These are phyloP conservation scores for Psittacula derbiana DNA, from an alignment of 2,797 vertebrate species.

Conservation along the genomic window DNA sequence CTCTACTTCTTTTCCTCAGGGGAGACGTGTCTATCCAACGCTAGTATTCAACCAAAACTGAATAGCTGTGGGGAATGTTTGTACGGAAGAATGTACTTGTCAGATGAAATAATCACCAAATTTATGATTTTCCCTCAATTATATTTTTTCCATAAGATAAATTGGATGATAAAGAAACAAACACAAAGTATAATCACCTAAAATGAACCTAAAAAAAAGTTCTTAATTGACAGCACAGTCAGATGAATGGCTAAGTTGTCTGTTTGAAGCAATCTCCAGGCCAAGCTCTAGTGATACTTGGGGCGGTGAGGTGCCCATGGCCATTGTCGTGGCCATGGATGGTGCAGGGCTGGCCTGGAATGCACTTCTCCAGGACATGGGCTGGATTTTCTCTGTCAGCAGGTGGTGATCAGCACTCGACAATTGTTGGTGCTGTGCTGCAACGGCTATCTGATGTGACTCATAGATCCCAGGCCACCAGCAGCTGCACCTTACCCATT, in stretches of 20 bases:
- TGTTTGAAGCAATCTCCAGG: background rate
- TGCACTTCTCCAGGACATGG: background rate
- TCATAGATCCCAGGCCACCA: background rate
- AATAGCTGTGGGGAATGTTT: background rate
- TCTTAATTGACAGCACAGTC: background rate
- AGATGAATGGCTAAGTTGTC: fast-evolving
- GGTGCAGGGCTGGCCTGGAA: background rate
- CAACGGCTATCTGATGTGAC: background rate
- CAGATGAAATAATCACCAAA: background rate
- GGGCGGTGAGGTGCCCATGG: background rate
- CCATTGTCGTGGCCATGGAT: fast-evolving
- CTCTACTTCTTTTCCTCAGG: background rate
- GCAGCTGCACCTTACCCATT: background rate
- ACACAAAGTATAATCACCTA: background rate
- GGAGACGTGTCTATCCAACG: fast-evolving
- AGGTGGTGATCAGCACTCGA: background rate
- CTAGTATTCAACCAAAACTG: background rate
- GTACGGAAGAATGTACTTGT: background rate
- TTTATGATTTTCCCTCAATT: background rate
- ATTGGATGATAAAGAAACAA: background rate
- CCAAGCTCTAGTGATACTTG: fast-evolving
- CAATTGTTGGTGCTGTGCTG: background rate
- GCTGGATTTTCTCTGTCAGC: background rate
- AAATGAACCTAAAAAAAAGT: background rate
- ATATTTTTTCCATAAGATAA: background rate